Percentiles rank a stretch among this genome's conserved stretches.
Conservation (phyloP, 2,888 invertebrate genomes). For the Polietes domitor region DNA sequence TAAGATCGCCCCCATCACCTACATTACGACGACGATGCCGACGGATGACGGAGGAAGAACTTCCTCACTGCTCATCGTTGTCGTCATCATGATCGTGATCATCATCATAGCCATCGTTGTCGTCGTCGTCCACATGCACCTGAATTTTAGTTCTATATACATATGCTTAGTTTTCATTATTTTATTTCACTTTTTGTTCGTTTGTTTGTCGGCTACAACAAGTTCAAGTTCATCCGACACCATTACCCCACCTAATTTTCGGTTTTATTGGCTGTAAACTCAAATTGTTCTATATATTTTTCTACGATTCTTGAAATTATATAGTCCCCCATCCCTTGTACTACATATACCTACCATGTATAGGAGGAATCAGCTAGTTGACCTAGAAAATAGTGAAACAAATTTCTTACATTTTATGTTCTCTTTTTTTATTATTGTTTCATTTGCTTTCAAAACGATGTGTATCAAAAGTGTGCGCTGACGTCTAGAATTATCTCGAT, state of each 20-base stretch:
- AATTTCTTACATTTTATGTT: conserved; percentile 20
- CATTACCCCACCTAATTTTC: conserved; percentile 20
- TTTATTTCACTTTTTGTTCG: conserved; percentile 33
- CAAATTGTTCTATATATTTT: not conserved
- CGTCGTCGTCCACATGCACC: conserved; percentile 52
- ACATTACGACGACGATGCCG: not conserved
- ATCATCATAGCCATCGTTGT: not conserved
- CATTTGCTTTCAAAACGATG: not conserved
- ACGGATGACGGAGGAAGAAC: not conserved
- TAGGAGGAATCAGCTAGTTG: not conserved
- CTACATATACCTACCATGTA: conserved; percentile 8
- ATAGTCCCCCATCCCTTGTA: not conserved
- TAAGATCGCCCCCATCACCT: not conserved
- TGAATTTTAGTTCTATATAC: conserved; percentile 41
- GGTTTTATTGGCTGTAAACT: not conserved
- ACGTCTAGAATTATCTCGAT: conserved; percentile 40
- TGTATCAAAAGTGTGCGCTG: conserved; percentile 7
- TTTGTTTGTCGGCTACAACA: conserved; percentile 34
- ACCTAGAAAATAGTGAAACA: conserved; percentile 32
- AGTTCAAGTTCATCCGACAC: conserved; percentile 63
- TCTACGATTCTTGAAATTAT: not conserved
- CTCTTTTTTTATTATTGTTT: not conserved
- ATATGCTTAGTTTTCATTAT: not conserved
- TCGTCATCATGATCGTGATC: not conserved
- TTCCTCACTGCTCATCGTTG: not conserved